A percentile compares a stretch with the other conserved stretches of the same genome.
Evolutionary conservation across 2,113 vertebrate species (phyloP).

Genomic region (Mustela lutreola): DNA sequence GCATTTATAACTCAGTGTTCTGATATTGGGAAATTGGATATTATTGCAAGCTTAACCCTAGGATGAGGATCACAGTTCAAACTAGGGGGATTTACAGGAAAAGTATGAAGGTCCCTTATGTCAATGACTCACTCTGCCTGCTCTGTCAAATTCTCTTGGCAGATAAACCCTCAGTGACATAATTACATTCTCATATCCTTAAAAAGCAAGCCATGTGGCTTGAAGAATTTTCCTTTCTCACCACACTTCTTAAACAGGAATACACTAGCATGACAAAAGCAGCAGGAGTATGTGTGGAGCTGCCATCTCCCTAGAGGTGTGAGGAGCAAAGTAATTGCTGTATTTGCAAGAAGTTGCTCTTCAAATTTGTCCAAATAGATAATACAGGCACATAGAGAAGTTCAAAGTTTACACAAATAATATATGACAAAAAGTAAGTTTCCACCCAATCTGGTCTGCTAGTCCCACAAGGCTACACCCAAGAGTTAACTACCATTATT

Average conservation of each 20-base stretch:
- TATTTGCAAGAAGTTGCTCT: background rate
- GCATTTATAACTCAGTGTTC: background rate
- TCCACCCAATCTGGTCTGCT: background rate
- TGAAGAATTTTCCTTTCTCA: background rate
- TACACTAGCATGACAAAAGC: accelerated
- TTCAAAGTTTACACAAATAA: background rate
- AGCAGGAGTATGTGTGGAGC: background rate
- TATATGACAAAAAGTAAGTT: background rate
- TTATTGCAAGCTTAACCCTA: background rate
- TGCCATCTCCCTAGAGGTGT: background rate
- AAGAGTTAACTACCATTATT: background rate
- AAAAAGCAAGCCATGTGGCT: constrained; percentile 25
- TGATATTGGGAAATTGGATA: background rate
- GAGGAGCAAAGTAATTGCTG: background rate
- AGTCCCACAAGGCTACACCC: background rate
- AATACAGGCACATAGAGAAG: background rate
- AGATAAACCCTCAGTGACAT: constrained; percentile 63
- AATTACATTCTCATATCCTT: constrained; percentile 78
- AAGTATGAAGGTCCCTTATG: background rate
- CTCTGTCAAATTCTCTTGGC: background rate
- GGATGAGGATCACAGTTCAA: background rate
- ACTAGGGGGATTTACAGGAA: background rate
- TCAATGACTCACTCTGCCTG: constrained; percentile 65
- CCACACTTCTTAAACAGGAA: background rate
- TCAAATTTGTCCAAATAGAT: background rate